Conservation (phyloP, 2,113 vertebrate species). For the Parotia lawesii region DNA sequence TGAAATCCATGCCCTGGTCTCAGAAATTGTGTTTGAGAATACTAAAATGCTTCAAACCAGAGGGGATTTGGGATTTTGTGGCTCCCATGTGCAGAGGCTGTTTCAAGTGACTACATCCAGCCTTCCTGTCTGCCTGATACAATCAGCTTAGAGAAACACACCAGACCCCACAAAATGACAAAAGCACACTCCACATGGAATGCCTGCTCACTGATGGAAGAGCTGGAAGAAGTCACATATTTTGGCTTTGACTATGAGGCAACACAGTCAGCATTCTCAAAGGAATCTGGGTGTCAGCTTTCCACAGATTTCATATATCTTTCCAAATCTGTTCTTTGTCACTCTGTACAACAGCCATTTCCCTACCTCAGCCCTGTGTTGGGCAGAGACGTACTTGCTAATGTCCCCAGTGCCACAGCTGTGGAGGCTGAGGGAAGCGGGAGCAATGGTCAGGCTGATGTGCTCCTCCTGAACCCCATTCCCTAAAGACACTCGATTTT, state of each 20-base stretch:
- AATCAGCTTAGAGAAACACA: neutral
- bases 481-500: rapidly evolving
- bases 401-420: neutral
- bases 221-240: neutral
- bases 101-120: neutral
- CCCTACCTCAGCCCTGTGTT: neutral
- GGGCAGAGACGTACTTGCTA: neutral
- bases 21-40: neutral
- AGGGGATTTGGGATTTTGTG: neutral
- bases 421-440: neutral
- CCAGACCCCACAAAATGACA: neutral
- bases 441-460: neutral
- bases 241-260: neutral
- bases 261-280: neutral
- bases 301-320: neutral
- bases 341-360: neutral
- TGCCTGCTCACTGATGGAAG: neutral
- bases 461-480: neutral
- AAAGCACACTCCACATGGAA: neutral
- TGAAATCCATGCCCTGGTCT: neutral
- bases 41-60: neutral
- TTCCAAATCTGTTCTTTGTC: slow-evolving; percentile 11
- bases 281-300: neutral
- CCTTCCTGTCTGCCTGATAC: neutral
- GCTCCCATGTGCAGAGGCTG: neutral